Base-by-base conservation (phyloP, 2,797 vertebrate genomes). In the Macropodus opercularis region DNA sequence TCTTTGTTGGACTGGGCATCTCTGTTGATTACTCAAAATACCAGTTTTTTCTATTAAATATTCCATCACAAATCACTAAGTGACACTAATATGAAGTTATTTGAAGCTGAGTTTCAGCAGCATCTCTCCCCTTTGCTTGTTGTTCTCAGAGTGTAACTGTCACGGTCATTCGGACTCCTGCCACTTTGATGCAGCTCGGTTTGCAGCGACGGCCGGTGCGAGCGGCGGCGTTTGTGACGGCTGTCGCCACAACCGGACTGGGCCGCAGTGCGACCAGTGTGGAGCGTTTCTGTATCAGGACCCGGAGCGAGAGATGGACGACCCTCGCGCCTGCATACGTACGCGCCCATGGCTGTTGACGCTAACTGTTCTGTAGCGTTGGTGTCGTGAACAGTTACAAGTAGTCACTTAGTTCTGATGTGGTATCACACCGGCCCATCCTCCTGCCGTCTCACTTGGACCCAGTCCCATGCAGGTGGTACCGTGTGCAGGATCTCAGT, bases 221-320 rank as follows among this genome's bases (percentile, higher is more conserved):
- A 95, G 93, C 0, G 94, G 95, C 0, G 94, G 95, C 0, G 89
- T 97, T 29, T 96, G 96, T 61, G 95, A 95, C 0, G 55, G 91
- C 79, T 97, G 96, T 27, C 87, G 62, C 47, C 82, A 95, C 58
- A 86, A 94, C 71, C 94, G 94, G 14, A 69, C 27, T 0, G 95
- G 95, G 2, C 87, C 92, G 14, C 94, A 94, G 71, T 96, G 96
- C 27, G 89, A 95, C 19, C 87, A n/a, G 14, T 96, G 96, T 65
- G 81, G 70, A 22, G 88, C 29, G 0, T 92, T 89, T 60, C 92
- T 92, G 53, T 96, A 93, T 65, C 90, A 55, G 70, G 91, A 96
- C 41, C 93, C 92, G 0, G 81, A 64, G 51, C 91, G 77, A 69
- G 63, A 67, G 5, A 43, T 71, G 43, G 89, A 91, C 0, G 92